Evolutionary conservation across 2,888 invertebrate species (phyloP), one percentile per base, ranked within the genome.

Genomic region (Mimas tiliae): DNA sequence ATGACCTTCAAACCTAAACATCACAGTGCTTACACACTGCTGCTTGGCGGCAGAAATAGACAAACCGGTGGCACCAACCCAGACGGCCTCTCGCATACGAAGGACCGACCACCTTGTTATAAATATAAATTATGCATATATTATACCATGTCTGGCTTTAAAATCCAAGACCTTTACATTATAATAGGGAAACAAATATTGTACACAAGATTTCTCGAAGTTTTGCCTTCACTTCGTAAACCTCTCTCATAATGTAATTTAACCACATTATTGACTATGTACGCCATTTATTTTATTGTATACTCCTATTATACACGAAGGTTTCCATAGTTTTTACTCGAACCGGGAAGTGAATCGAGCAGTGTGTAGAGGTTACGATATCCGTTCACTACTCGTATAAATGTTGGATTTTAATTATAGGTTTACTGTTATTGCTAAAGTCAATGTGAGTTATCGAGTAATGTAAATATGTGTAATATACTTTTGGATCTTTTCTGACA

Each of bases 271-370:
- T 58, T 12, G 42, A 19, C 42, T 38, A 58, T 58, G 58, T 42
- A 16, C 42, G 38, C 58, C 38, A 58, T 58, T 58, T 58, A 42
- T 42, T 45, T 45, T 58, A 58, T 58, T 58, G 19, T 42, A 19
- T 33, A 27, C 19, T 38, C 38, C 2, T 27, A 27, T 38, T 16
- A 50, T 16, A 12, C 33, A 7, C 53, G 58, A 58, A 58, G 58
- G 58, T 58, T 58, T 58, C 11, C 12, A 42, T 19, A 16, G 58
- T 42, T 42, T 58, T 42, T 58, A 42, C 55, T 34, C 16, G 1
- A 58, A 58, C 58, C 38, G 58, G 58, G 58, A 58, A 58, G 58
- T 58, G 42, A 42, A 58, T 38, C 38, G 42, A 53, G n/a, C 6
- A 6, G 9, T 38, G 38, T 19, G 38, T 55, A 16, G 42, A 42